Evolutionary conservation across 2,113 vertebrate genomes (phyloP).

Genomic region (Lophius piscatorius): DNA sequence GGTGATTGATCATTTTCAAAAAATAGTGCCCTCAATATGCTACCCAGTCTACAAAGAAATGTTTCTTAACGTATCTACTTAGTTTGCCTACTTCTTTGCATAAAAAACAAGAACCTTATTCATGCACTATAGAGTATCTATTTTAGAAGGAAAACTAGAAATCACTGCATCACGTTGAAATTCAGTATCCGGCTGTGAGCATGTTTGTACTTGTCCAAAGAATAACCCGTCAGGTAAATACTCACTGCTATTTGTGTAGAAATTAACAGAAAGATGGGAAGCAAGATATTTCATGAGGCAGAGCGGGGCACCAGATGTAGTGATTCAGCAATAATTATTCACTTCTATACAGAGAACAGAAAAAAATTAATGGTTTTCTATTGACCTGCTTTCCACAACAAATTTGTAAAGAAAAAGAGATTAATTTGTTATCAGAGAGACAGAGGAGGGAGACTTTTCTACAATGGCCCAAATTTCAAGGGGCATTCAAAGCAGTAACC

Average conservation of each 20-base stretch:
- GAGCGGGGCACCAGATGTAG: conserved; percentile 64
- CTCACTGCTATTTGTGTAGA: conserved; percentile 15
- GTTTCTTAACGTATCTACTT: too few relatives aligned
- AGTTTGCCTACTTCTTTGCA: too few relatives aligned
- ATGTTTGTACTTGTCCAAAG: conserved; percentile 2
- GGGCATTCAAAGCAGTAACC: conserved; percentile 51
- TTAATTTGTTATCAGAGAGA: conserved; percentile 72
- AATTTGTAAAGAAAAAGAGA: conserved; percentile 64
- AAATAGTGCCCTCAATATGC: too few relatives aligned
- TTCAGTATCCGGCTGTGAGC: not conserved
- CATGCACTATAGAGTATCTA: not conserved
- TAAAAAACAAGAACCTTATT: too few relatives aligned
- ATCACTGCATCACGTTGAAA: conserved; percentile 6
- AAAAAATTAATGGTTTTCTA: conserved; percentile 68
- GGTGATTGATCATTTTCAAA: too few relatives aligned
- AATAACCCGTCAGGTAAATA: conserved; percentile 1
- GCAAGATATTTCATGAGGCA: conserved; percentile 55
- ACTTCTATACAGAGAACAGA: conserved; percentile 59
- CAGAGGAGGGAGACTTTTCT: conserved; percentile 45
- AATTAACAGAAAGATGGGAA: conserved; percentile 32
- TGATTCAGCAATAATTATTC: conserved; percentile 79
- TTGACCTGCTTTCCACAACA: conserved; percentile 74
- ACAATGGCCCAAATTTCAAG: conserved; percentile 67
- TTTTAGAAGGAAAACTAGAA: not conserved
- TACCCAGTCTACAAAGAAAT: too few relatives aligned